Conservation (phyloP, 2,113 vertebrate species). For the Catharus fuscescens region DNA sequence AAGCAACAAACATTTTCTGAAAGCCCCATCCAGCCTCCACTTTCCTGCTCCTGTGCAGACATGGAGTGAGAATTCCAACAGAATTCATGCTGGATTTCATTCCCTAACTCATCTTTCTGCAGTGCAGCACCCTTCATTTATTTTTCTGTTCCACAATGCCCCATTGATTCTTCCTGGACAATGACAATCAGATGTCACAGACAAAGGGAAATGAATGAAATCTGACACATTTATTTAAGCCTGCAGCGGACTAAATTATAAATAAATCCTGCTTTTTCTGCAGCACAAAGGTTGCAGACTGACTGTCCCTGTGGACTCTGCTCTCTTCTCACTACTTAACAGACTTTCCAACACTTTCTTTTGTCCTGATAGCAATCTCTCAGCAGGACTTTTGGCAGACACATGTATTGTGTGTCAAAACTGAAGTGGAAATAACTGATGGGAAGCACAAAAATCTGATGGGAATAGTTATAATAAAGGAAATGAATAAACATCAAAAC, state of each 20-base stretch:
- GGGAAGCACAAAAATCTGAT: constrained; percentile 40
- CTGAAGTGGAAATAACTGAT: constrained; percentile 33
- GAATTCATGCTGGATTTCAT: background rate
- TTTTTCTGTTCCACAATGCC: background rate
- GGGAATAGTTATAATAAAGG: constrained; percentile 39
- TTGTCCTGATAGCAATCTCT: constrained; percentile 42
- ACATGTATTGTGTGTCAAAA: constrained; percentile 41
- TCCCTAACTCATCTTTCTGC: background rate
- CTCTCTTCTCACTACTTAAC: constrained; percentile 12
- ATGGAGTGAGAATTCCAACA: background rate
- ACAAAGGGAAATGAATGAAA: constrained; percentile 43
- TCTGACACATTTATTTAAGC: constrained; percentile 44
- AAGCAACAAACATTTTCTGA: background rate
- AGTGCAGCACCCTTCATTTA: background rate
- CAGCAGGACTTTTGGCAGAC: constrained; percentile 49
- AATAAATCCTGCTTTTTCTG: constrained; percentile 38
- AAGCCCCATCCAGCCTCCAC: background rate
- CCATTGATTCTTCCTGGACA: background rate
- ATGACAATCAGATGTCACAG: constrained; percentile 3
- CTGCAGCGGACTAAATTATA: constrained; percentile 16
- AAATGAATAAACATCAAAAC: constrained; percentile 41
- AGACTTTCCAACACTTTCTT: constrained; percentile 47
- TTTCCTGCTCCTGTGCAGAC: background rate
- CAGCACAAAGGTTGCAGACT: constrained; percentile 53
- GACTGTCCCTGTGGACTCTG: constrained; percentile 22